Evolutionary conservation across 2,113 vertebrate species (phyloP).

Genomic region (Atherinomorus stipes): DNA sequence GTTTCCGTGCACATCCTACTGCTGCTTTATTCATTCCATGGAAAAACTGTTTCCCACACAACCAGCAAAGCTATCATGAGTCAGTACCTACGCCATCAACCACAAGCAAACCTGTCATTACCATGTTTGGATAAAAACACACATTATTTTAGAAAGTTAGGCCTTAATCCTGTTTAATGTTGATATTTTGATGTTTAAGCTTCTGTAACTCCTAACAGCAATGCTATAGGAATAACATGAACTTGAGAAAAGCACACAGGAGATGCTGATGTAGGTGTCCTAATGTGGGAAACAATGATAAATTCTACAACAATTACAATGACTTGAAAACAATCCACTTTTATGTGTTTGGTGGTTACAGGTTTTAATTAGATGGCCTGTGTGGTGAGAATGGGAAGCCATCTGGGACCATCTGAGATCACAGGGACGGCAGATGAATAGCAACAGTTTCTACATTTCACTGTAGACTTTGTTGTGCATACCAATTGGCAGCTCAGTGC

Average conservation of each 20-base stretch:
- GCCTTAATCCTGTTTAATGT: not conserved
- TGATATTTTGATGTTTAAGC: slow-evolving; percentile 14
- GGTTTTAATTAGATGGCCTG: slow-evolving; percentile 55
- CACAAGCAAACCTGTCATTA: slow-evolving; percentile 29
- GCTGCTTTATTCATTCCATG: not conserved
- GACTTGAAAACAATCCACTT: slow-evolving; percentile 34
- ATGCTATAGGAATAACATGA: slow-evolving; percentile 1
- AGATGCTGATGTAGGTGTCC: not conserved
- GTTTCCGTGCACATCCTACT: not conserved
- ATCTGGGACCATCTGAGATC: slow-evolving; percentile 70
- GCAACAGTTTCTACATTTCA: slow-evolving; percentile 66
- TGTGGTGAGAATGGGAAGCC: slow-evolving; percentile 59
- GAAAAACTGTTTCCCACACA: not conserved
- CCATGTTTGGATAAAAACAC: slow-evolving; percentile 27
- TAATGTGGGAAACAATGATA: slow-evolving; percentile 9
- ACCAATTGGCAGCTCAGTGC: slow-evolving; percentile 55
- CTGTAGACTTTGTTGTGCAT: slow-evolving; percentile 63
- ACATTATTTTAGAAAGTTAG: not conserved
- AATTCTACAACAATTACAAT: slow-evolving; percentile 23
- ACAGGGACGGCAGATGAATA: slow-evolving; percentile 69
- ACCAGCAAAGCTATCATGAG: not conserved
- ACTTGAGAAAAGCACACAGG: not conserved
- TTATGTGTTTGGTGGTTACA: slow-evolving; percentile 38
- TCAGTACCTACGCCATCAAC: slow-evolving; percentile 24
- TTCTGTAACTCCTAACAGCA: slow-evolving; percentile 5